Evolutionary conservation across 2,797 vertebrate genomes (phyloP).

Genomic region (Meriones psammophilus): DNA sequence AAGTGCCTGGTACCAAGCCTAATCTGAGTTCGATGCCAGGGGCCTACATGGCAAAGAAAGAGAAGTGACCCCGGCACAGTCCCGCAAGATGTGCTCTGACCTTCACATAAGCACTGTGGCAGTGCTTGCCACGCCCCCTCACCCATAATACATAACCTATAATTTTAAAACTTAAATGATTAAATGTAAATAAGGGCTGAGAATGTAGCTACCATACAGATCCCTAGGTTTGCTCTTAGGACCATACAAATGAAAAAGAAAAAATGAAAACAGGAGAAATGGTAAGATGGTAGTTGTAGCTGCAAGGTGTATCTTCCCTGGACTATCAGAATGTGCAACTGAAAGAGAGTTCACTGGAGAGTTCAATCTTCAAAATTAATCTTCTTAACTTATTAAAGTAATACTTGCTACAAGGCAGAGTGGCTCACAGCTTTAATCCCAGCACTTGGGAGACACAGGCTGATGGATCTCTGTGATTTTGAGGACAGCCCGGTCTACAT

Average conservation of each 20-base stretch:
- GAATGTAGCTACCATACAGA: neutral
- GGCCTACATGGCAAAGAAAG: too few species aligned
- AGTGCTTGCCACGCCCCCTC: neutral
- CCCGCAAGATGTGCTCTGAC: neutral
- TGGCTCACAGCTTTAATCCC: neutral
- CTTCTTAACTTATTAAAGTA: neutral
- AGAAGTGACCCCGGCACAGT: neutral
- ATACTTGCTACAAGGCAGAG: neutral
- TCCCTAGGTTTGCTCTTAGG: neutral
- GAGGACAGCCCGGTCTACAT: neutral
- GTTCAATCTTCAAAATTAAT: constrained; percentile 39
- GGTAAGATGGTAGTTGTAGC: constrained; percentile 33
- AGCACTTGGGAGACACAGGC: neutral
- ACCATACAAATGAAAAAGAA: neutral
- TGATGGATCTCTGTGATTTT: neutral
- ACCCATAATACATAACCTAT: neutral
- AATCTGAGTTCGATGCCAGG: neutral
- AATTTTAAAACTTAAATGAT: neutral
- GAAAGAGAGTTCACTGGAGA: constrained; percentile 24
- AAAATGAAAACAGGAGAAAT: constrained; percentile 17
- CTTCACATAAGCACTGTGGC: neutral
- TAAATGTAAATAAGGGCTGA: neutral
- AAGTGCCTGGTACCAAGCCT: neutral
- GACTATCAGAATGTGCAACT: neutral
- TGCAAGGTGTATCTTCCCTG: neutral